Evolutionary conservation across 1,140 invertebrate genomes (phyloP).

Genomic region (Tetragonula clypearis): DNA sequence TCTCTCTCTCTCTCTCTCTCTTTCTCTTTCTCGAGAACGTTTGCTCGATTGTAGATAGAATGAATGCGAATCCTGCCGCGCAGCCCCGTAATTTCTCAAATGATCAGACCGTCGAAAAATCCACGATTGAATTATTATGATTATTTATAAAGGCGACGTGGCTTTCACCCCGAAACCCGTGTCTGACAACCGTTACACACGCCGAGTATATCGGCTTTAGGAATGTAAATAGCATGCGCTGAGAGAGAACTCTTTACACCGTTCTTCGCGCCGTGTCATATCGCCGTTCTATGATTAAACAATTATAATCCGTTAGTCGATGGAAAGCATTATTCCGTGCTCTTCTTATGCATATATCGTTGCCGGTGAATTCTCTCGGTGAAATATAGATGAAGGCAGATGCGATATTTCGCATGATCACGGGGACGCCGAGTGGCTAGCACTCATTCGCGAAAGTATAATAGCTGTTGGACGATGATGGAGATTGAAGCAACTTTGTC

Average conservation of each 20-base stretch:
- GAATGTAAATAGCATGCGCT: constrained; percentile 42
- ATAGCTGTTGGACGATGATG: too few species aligned
- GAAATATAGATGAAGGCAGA: too few species aligned
- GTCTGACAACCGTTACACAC: constrained; percentile 39
- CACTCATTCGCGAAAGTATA: too few species aligned
- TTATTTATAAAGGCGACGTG: constrained; percentile 46
- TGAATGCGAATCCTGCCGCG: constrained; percentile 26
- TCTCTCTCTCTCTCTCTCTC: too few species aligned
- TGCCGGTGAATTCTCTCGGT: too few species aligned
- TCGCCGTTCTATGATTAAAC: constrained; percentile 30
- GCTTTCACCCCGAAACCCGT: constrained; percentile 1
- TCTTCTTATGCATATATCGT: background rate
- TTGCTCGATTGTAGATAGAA: constrained; percentile 35
- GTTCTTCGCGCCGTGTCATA: constrained; percentile 6
- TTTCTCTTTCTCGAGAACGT: background rate
- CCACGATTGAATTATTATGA: constrained; percentile 59
- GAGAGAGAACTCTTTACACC: constrained; percentile 19
- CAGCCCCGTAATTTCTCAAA: constrained; percentile 54
- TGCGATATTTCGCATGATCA: too few species aligned
- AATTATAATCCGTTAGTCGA: constrained; percentile 34
- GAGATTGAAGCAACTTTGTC: too few species aligned
- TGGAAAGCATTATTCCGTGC: constrained; percentile 21
- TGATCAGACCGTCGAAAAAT: constrained; percentile 47
- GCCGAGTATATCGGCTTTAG: constrained; percentile 4
- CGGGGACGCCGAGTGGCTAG: too few species aligned